A percentile compares a stretch with the other conserved stretches of the same genome.
These are phyloP conservation scores for Cyprinodon variegatus DNA, from an alignment of 2,113 vertebrate species.

Conservation along the genomic window DNA sequence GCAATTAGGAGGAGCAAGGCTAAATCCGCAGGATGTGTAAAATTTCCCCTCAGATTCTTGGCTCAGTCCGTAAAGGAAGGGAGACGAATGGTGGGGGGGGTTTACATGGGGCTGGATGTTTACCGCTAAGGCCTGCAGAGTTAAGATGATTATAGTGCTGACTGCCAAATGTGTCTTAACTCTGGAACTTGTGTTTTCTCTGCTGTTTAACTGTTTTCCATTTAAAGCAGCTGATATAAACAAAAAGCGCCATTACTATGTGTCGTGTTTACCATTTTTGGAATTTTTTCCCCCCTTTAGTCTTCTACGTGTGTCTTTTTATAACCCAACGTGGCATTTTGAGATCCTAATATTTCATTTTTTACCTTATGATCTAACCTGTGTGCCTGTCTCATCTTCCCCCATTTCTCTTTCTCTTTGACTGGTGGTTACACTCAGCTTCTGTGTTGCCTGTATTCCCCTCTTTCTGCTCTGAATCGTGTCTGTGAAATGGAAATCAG, in stretches of 20 bases:
- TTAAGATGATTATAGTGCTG: constrained; percentile 66
- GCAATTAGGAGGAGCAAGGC: constrained; percentile 75
- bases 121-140: constrained; percentile 56
- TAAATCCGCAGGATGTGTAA: constrained; percentile 75
- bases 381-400: constrained; percentile 25
- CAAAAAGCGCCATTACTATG: constrained; percentile 12
- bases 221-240: constrained; percentile 9
- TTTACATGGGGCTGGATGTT: constrained; percentile 58
- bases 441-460: constrained; percentile 46
- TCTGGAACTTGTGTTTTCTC: constrained; percentile 36
- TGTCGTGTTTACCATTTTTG: constrained; percentile 15
- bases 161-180: constrained; percentile 56
- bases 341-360: constrained; percentile 44
- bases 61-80: constrained; percentile 26
- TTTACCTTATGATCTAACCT: constrained; percentile 19
- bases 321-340: constrained; percentile 45
- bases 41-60: constrained; percentile 71
- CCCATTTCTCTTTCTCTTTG: constrained; percentile 63
- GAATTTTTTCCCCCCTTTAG: not conserved
- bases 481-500: constrained; percentile 79
- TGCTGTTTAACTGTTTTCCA: constrained; percentile 17
- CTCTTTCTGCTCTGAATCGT: constrained; percentile 62
- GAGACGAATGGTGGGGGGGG: constrained; percentile 34
- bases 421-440: constrained; percentile 49
- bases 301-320: constrained; percentile 26